Percentiles rank a stretch among this genome's conserved stretches.
Evolutionary conservation across 2,888 invertebrate species (phyloP).

Genomic region (Smittia aterrima): DNA sequence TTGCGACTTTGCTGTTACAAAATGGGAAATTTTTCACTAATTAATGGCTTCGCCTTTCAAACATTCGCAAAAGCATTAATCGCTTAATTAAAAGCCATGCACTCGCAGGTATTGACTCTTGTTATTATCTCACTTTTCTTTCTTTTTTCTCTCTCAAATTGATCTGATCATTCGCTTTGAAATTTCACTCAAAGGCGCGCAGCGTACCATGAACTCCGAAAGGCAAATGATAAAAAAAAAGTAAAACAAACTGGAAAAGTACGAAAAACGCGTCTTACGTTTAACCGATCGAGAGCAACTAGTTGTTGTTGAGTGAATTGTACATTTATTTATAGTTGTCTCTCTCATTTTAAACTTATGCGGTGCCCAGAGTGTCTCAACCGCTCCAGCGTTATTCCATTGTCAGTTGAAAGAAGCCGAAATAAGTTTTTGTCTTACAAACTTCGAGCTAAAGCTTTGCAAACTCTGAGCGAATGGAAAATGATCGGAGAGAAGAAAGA

Average conservation of each 20-base stretch:
- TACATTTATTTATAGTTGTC: constrained; percentile 37
- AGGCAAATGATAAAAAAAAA: no score
- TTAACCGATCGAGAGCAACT: constrained; percentile 22
- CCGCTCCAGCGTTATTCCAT: not conserved
- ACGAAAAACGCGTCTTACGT: constrained; percentile 20
- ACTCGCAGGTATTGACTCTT: no score
- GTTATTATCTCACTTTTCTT: no score
- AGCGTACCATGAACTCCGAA: not conserved
- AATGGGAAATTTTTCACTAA: no score
- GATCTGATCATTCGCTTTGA: no score
- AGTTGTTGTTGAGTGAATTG: constrained; percentile 17
- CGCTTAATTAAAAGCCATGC: no score
- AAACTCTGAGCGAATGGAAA: not conserved
- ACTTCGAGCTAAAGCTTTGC: not conserved
- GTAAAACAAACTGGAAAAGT: not conserved
- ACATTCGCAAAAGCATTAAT: no score
- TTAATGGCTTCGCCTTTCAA: no score
- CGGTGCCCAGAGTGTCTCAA: not conserved
- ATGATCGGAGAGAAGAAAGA: not conserved
- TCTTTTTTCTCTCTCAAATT: no score
- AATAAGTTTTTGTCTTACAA: not conserved
- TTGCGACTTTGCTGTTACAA: no score
- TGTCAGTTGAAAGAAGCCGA: not conserved
- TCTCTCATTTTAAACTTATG: not conserved
- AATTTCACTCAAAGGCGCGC: not conserved